Percentiles rank a stretch among this genome's conserved stretches.
phyloP scores from a whole-genome alignment of 2,797 vertebrate species.

The Varecia variegata region DNA sequence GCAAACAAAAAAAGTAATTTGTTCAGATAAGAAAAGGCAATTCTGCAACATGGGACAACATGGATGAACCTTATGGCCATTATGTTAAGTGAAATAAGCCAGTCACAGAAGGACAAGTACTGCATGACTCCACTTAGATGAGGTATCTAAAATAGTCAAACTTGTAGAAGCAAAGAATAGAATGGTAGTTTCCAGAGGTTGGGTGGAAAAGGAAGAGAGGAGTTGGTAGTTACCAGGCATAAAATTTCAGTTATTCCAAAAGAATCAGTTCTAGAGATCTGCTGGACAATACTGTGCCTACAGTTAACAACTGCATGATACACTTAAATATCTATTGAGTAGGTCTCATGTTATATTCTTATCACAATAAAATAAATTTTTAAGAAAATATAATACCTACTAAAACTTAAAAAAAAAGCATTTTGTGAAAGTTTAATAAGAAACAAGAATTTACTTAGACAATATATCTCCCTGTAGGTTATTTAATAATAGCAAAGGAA shows the following conservation, averaged over 20 bases:
- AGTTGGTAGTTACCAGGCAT: not conserved
- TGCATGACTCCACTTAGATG: not conserved
- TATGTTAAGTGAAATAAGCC: not conserved
- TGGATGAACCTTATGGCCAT: not conserved
- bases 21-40: not conserved
- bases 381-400: not conserved
- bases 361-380: not conserved
- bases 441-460: not conserved
- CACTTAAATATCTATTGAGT: not conserved
- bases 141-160: not conserved
- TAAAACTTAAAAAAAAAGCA: not conserved
- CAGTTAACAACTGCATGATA: not conserved
- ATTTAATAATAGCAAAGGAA: not conserved
- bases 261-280: not conserved
- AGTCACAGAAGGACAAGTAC: not conserved
- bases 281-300: not conserved
- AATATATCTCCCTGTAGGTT: not conserved
- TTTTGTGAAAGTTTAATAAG: not conserved
- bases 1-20: not conserved
- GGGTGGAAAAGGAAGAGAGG: not conserved
- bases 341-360: not conserved
- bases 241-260: not conserved
- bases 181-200: not conserved
- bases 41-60: not conserved
- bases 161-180: not conserved